phyloP scores from a whole-genome alignment of 2,888 invertebrate genomes.

The Eupithecia centaureata region DNA sequence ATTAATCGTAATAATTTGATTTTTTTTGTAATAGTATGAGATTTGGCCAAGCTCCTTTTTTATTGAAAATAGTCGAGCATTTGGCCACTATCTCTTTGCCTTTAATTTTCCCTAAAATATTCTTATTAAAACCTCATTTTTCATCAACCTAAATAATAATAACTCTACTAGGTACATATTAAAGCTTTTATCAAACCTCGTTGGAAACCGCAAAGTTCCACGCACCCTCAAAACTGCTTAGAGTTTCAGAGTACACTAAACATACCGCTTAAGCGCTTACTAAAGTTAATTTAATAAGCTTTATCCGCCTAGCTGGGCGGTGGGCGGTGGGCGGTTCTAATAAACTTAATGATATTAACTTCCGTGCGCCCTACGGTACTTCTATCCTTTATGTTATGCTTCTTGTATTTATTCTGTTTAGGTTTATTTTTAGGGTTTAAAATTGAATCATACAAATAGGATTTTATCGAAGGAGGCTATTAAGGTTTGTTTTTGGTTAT shows the following conservation, averaged over 20 bases:
- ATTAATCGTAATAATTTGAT: too few relatives aligned
- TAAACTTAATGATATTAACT: constrained; percentile 47
- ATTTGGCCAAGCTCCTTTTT: too few relatives aligned
- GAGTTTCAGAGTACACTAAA: constrained; percentile 29
- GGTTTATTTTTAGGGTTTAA: too few relatives aligned
- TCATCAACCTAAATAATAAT: neutral
- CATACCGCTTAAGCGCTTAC: constrained; percentile 39
- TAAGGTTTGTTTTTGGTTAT: too few relatives aligned
- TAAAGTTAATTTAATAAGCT: constrained; percentile 45
- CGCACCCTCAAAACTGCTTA: constrained; percentile 8
- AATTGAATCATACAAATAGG: too few relatives aligned
- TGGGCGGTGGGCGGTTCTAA: constrained; percentile 50
- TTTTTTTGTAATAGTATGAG: too few relatives aligned
- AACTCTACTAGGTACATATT: neutral
- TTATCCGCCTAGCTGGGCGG: constrained; percentile 42
- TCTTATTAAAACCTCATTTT: too few relatives aligned
- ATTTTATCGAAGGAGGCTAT: too few relatives aligned
- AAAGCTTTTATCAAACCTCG: neutral
- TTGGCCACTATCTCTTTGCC: too few relatives aligned
- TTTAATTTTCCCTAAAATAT: too few relatives aligned
- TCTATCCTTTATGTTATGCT: constrained; percentile 15
- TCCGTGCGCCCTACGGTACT: constrained; percentile 41
- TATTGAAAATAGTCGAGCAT: too few relatives aligned
- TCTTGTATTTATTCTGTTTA: neutral
- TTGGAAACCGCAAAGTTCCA: constrained; percentile 2